Evolutionary conservation across 1,140 invertebrate genomes (phyloP), one percentile per base, ranked within the genome.

Genomic region (Liolophura sinensis): DNA sequence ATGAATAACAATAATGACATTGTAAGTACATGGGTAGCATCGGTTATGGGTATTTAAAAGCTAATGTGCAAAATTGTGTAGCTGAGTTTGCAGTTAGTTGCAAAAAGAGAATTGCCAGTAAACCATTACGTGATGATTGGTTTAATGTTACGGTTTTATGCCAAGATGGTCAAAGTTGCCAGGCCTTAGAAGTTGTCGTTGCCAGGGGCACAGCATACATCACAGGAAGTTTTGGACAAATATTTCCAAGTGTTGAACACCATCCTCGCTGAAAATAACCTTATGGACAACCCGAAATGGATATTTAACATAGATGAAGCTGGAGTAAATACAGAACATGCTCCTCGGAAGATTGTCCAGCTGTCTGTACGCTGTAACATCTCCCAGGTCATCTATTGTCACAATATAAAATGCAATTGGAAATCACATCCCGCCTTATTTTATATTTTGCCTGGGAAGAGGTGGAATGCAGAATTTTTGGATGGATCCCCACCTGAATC

Each of bases 401-500:
- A 67, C 65, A 12, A 61, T 67, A 50, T 49, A 51, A 24, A 72
- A 64, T 69, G 78, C 78, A 51, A 51, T 55, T 50, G 74, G 78
- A 11, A 74, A 71, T 54, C 24, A 56, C n/a, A 68, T 76, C 60
- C 78, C 75, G 40, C 75, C 76, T 31, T 66, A 73, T 48, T 73
- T 74, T 56, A 57, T 78, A 25, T 79, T 79, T 61, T n/a, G n/a
- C 66, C 69, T 16, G 68, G 73, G 51, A 67, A 68, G 25, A 52
- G 66, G 18, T 69, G 61, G 64, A 68, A 63, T 49, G 40, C 56
- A 5, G 64, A 83, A 67, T 85, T 87, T 68, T 59, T 87, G 7
- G 76, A 74, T 57, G 80, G 80, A 72, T 82, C 77, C 22, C 82
- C 84, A 60, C 59, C 75, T 40, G 84, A 82, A 54, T 65, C 71